Evolutionary conservation across 2,888 invertebrate species (phyloP), one percentile per base, ranked within the genome.

Genomic region (Timandra comae): DNA sequence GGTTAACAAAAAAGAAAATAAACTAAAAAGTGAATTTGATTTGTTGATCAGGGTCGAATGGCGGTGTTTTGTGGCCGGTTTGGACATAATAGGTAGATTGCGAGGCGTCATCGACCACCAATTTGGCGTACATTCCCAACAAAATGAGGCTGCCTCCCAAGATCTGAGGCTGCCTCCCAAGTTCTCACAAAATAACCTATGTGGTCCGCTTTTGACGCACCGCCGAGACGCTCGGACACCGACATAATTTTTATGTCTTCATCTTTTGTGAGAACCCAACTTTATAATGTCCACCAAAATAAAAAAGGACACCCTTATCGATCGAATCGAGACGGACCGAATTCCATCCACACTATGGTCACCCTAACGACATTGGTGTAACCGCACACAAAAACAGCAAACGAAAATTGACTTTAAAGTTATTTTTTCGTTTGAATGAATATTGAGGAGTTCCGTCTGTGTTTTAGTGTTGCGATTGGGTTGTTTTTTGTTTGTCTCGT

Each of bases 171-270:
- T 16, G 64, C 67, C 64, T 47, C 61, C 63, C 62, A 70, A 72
- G 54, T 59, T 54, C 64, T 49, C 65, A 66, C 65, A 63, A 70
- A 66, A 77, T 79, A 73, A 72, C 72, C 73, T 65, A 79, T 80
- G 84, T 77, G 82, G 82, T 76, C 77, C 52, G 40, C 67, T 61
- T 81, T 82, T 77, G 81, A 78, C 66, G 67, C 66, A 69, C 82
- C 84, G 81, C 73, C 44, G 53, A 56, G 57, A 62, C 21, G 28
- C 63, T 56, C 11, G 37, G 30, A 41, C 43, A 40, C 39, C 43
- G 32, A 65, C 67, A 66, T 76, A 74, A 81, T 77, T 76, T 80
- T 82, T 84, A 85, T 80, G 84, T 85, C 85, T 85, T 84, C 79
- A 85, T 85, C 67, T 55, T 52, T 69, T 64, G 74, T 75, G 80